Evolutionary conservation across 2,888 invertebrate genomes (phyloP), one percentile per base, ranked within the genome.

Genomic region (Apotomis betuletana): DNA sequence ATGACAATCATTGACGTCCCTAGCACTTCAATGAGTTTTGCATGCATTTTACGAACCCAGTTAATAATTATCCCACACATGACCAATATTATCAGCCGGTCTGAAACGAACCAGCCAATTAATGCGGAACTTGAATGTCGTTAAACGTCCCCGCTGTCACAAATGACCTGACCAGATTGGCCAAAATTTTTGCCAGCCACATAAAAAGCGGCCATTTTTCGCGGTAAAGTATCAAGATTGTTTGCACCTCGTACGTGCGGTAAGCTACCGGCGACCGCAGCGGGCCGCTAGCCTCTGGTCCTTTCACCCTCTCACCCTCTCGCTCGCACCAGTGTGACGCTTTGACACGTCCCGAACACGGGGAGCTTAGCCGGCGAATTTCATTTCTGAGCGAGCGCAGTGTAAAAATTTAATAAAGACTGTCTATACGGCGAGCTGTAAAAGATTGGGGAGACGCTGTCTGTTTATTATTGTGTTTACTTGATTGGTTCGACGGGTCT

Each of bases 401-500:
- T 77, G 77, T 81, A 82, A 84, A 86, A 84, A 84, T 86, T 85
- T 85, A 85, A 85, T 86, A 85, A 83, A 83, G 75, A 75, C 70
- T 72, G 65, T 71, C 68, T 13, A 72, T 75, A 75, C 73, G 70
- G 69, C 62, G 67, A 70, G 68, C 69, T 75, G 74, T 72, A 61
- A 71, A 67, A 71, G 61, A 72, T 72, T 54, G 63, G 68, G 52
- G 58, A 67, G 71, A 70, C 73, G 73, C 73, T 74, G 69, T 75
- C 74, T 74, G 69, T 74, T 75, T 63, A 63, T 67, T 52, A 72
- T 72, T 72, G 67, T 67, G 51, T 62, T 71, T 51, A 36, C 58
- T 62, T 36, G 52, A 63, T 54, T 59, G 63, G 36, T 63, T 44
- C 5, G 65, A 36, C n/a, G 36, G 44, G 54, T 52, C 38, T 57